Evolutionary conservation across 2,888 invertebrate species (phyloP), one percentile per base, ranked within the genome.

Genomic region (Dryobotodes eremita): DNA sequence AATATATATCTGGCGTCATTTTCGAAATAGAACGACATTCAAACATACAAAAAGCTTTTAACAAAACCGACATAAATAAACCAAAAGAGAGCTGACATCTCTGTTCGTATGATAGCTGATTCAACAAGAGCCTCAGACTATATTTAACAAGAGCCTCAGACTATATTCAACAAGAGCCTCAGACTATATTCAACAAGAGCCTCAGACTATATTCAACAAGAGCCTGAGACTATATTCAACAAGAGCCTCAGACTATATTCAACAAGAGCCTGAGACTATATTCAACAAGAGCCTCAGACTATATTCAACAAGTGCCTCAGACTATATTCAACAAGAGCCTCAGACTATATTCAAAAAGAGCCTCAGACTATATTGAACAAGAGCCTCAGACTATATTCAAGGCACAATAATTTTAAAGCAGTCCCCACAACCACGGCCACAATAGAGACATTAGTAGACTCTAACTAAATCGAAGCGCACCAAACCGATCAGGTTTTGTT

Each of bases 401-500:
- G 50, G 53, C 70, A 36, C 53, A 64, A 79, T 66, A 80, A 80
- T 77, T 77, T 74, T n/a, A 80, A 83, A 64, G 55, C 72, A 71
- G 71, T 59, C 69, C 61, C 62, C 42, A 26, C n/a, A 26, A n/a
- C 78, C 10, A 1, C 71, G 8, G 3, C 26, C 59, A 86, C 82
- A 89, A 86, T 86, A 88, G 86, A 86, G 81, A 75, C 77, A 85
- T 87, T 80, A 82, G 76, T 79, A 73, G 83, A 82, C 71, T 77
- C 65, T 79, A 78, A 84, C 84, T 68, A 86, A 88, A 89, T 85
- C 88, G 83, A 85, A 86, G 55, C 88, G 80, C 84, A 85, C 91
- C 89, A 91, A 91, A 90, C 92, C 88, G 91, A 90, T 91, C 90
- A 88, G 89, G 90, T 90, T 94, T 93, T 93, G 95, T 95, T 94